Conservation (phyloP, 2,888 invertebrate species). For the Dryobotodes eremita region DNA sequence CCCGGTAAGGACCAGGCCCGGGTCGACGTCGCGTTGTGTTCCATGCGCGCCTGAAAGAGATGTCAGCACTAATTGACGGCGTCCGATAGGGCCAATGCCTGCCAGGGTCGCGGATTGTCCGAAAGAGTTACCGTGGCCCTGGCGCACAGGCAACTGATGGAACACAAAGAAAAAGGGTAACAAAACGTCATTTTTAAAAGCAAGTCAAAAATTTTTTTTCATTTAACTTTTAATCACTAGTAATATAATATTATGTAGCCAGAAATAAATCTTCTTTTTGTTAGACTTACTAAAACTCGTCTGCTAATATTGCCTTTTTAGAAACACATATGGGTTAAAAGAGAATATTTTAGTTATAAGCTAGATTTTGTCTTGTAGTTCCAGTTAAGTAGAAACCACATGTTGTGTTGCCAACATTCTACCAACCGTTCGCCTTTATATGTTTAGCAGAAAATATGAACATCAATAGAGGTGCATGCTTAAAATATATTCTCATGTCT, state of each 20-base stretch:
- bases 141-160: too few species aligned
- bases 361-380: not conserved
- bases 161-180: too few species aligned
- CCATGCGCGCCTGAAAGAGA: too few species aligned
- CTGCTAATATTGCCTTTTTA: not conserved
- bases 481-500: not conserved
- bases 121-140: too few species aligned
- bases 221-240: not conserved
- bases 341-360: not conserved
- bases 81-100: too few species aligned
- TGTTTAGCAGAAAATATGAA: not conserved
- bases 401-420: too few species aligned
- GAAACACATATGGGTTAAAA: too few species aligned
- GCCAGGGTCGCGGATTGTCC: too few species aligned
- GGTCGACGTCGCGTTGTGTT: too few species aligned
- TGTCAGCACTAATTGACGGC: too few species aligned
- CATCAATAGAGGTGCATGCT: not conserved
- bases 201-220: not conserved
- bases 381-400: not conserved
- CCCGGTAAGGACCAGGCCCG: too few species aligned
- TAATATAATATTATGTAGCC: not conserved
- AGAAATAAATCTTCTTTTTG: not conserved
- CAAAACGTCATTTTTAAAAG: too few species aligned
- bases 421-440: not conserved
- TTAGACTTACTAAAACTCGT: not conserved